Base-by-base conservation (phyloP, 53 echinoderm and acorn worm species). In the Stichopus horrens region DNA sequence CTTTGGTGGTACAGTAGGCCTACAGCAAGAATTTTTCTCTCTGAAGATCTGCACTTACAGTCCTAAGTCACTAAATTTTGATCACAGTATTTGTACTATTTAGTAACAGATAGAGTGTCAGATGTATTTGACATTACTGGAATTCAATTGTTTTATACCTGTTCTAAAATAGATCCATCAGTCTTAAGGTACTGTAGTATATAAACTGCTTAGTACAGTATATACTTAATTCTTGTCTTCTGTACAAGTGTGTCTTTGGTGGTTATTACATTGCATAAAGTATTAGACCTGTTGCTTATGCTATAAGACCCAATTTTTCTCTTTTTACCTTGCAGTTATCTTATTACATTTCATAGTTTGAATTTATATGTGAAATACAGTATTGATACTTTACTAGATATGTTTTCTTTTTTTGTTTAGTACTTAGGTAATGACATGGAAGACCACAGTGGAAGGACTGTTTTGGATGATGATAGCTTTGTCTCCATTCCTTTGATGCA, bases 401-500 rank as follows among this genome's bases (percentile, higher is more conserved):
- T 67, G 68, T 23, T 67, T 76, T 76, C 9, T 37, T 76, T 10
- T 7, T 7, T 53, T 7, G 13, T 80, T n/a, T 54, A 96, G 98
- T 98, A 98, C 63, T 92, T 99, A 54, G 99, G 99, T 21, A 89
- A 76, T 85, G 99, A 99, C 76, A 88, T 99, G 53, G 94, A 99
- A 73, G 99, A 99, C 23, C 94, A 94, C 96, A 99, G 99, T 82
- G 99, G 99, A 22, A 88, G 99, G 60, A 99, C 99, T 9, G 96
- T 99, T 21, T 76, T 96, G 9, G 99, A 99, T 79, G 99, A 99
- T 78, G 96, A 99, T 55, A 94, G 96, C 59, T 93, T 86, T 51
- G 88, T 99, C 21, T 89, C 93, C 0, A 76, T 99, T 21, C 99
- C 99, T 9, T 86, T 99, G 37, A 88, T 99, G 79, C 94, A 94